phyloP scores from a whole-genome alignment of 2,797 vertebrate species.

The Schizopygopsis pylzovi region DNA sequence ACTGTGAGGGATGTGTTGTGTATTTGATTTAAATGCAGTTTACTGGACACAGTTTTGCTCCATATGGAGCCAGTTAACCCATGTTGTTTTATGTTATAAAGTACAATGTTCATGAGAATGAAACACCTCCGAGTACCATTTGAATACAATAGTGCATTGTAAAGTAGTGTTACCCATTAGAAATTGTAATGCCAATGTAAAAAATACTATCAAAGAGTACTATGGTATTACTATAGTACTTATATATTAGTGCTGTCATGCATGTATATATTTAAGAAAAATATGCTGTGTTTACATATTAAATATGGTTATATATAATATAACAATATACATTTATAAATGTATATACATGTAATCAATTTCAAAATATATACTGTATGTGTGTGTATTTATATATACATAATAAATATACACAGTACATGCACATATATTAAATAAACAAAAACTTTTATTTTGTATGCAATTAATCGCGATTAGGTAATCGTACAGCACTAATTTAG shows the following conservation, averaged over 20 bases:
- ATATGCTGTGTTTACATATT: too few species aligned
- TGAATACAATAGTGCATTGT: not conserved
- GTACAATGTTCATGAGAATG: not conserved
- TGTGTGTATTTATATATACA: too few species aligned
- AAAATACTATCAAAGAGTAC: not conserved
- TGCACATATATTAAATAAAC: too few species aligned
- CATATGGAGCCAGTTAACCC: not conserved
- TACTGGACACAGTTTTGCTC: not conserved
- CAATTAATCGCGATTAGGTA: too few species aligned
- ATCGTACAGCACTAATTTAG: not conserved
- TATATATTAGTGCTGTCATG: too few species aligned
- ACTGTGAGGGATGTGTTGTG: not conserved
- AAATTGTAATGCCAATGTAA: not conserved
- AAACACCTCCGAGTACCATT: not conserved
- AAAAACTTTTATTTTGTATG: too few species aligned
- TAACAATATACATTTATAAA: too few species aligned
- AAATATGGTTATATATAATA: too few species aligned
- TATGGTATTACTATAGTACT: not conserved
- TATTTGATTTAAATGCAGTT: not conserved
- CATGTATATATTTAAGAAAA: too few species aligned
- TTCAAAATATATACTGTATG: too few species aligned
- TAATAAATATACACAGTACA: too few species aligned
- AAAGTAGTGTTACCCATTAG: not conserved
- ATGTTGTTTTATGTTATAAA: not conserved
- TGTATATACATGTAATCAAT: too few species aligned